Evolutionary conservation across 2,888 invertebrate genomes (phyloP).

Genomic region (Cheilosia soror): DNA sequence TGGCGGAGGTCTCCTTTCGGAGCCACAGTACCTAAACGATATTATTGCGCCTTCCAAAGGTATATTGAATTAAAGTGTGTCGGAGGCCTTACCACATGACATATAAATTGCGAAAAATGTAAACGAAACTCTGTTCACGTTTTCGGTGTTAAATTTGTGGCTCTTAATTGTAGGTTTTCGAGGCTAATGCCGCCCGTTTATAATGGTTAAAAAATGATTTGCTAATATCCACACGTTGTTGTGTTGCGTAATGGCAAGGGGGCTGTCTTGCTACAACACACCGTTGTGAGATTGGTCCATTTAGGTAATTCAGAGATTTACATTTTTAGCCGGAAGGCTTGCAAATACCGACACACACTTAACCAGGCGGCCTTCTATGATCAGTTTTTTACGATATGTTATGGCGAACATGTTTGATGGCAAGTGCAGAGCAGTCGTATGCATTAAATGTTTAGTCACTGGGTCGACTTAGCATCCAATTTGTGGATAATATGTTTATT

Average conservation of each 20-base stretch:
- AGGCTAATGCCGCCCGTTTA: constrained; percentile 24
- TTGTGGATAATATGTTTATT: background rate
- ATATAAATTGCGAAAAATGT: constrained; percentile 58
- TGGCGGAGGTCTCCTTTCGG: constrained; percentile 6
- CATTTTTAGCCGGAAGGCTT: constrained; percentile 26
- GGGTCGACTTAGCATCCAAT: background rate
- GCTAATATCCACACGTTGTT: constrained; percentile 51
- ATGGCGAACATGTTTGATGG: constrained; percentile 4
- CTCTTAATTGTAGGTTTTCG: constrained; percentile 60
- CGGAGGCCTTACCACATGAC: constrained; percentile 64
- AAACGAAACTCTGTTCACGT: constrained; percentile 54
- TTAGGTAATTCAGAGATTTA: constrained; percentile 36
- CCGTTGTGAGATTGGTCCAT: constrained; percentile 9
- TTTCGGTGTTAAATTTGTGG: constrained; percentile 68
- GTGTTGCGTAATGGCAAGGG: constrained; percentile 38
- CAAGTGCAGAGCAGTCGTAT: background rate
- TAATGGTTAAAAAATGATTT: constrained; percentile 40
- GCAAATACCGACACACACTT: background rate
- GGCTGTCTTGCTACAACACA: constrained; percentile 13
- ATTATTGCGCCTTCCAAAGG: constrained; percentile 20
- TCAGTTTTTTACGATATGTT: constrained; percentile 22
- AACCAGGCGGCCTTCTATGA: constrained; percentile 21
- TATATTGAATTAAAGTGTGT: constrained; percentile 66
- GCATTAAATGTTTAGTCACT: too few species aligned
- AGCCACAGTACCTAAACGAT: background rate